phyloP scores from a whole-genome alignment of 2,797 vertebrate species.

The Enteromius argenteus region DNA sequence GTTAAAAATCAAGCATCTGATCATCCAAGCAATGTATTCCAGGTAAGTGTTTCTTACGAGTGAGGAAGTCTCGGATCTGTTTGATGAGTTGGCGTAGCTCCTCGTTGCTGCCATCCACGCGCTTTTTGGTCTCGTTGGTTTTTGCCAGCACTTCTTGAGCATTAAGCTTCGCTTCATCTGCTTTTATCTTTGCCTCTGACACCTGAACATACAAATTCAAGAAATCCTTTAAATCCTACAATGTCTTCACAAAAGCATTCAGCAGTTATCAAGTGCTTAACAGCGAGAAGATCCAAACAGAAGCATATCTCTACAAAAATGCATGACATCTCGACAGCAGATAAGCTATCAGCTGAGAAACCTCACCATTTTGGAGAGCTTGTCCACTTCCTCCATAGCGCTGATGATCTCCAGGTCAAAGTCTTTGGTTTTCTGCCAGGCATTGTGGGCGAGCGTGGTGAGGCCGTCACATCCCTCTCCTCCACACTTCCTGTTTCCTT shows the following conservation, averaged over 20 bases:
- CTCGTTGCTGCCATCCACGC: constrained; percentile 89
- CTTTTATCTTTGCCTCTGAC: constrained; percentile 88
- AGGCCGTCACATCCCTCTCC: constrained; percentile 87
- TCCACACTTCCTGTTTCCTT: constrained; percentile 84
- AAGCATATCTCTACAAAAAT: not conserved
- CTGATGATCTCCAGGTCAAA: constrained; percentile 88
- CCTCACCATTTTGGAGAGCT: constrained; percentile 92
- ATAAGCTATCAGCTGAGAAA: constrained; percentile 43
- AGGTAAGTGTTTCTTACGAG: constrained; percentile 75
- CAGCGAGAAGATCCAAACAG: not conserved
- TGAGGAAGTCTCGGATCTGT: constrained; percentile 94
- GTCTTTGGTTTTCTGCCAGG: constrained; percentile 86
- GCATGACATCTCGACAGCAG: constrained; percentile 44
- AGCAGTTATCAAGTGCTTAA: not conserved
- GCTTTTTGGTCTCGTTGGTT: constrained; percentile 89
- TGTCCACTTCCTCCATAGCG: constrained; percentile 92
- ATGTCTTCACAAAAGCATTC: not conserved
- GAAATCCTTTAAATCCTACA: not conserved
- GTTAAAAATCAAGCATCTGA: not conserved
- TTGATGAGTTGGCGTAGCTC: constrained; percentile 91
- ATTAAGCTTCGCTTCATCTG: constrained; percentile 89
- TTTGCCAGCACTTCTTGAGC: constrained; percentile 89
- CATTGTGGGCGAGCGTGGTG: constrained; percentile 79
- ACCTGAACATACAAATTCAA: constrained; percentile 78
- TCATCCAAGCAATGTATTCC: constrained; percentile 2